A percentile compares a stretch with the other conserved stretches of the same genome.
These are phyloP conservation scores for Molorchus minor DNA, from an alignment of 2,888 invertebrate genomes.

Conservation along the genomic window DNA sequence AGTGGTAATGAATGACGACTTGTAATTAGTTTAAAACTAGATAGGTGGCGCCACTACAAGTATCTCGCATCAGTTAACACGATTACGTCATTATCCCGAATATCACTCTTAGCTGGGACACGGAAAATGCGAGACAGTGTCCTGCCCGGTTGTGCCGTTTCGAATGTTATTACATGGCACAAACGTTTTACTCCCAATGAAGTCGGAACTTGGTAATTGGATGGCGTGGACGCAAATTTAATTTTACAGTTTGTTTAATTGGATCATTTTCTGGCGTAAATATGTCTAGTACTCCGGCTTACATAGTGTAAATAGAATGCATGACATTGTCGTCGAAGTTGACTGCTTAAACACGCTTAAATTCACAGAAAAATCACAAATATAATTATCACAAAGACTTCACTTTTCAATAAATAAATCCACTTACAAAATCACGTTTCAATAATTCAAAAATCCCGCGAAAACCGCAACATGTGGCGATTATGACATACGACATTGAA, in stretches of 20 bases:
- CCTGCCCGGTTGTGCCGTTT: neutral
- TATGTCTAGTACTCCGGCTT: too few relatives aligned
- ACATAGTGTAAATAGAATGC: too few relatives aligned
- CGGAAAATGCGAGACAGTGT: neutral
- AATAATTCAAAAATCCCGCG: too few relatives aligned
- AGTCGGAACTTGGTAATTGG: neutral
- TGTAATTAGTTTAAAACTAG: constrained; percentile 60
- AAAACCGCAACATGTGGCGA: too few relatives aligned
- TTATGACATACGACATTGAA: too few relatives aligned
- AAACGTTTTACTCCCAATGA: neutral
- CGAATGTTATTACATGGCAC: neutral
- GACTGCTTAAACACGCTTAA: too few relatives aligned
- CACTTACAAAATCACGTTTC: too few relatives aligned
- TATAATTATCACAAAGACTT: too few relatives aligned
- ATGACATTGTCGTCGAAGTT: too few relatives aligned
- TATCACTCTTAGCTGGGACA: constrained; percentile 6
- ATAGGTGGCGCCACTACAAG: constrained; percentile 56
- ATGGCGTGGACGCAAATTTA: neutral
- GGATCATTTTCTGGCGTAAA: too few relatives aligned
- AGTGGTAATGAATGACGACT: constrained; percentile 62
- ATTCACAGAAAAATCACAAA: too few relatives aligned
- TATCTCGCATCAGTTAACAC: constrained; percentile 48
- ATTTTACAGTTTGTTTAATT: neutral
- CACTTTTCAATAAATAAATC: too few relatives aligned
- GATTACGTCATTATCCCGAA: constrained; percentile 46